Base-by-base conservation (phyloP, 2,113 vertebrate genomes). In the Clarias gariepinus region DNA sequence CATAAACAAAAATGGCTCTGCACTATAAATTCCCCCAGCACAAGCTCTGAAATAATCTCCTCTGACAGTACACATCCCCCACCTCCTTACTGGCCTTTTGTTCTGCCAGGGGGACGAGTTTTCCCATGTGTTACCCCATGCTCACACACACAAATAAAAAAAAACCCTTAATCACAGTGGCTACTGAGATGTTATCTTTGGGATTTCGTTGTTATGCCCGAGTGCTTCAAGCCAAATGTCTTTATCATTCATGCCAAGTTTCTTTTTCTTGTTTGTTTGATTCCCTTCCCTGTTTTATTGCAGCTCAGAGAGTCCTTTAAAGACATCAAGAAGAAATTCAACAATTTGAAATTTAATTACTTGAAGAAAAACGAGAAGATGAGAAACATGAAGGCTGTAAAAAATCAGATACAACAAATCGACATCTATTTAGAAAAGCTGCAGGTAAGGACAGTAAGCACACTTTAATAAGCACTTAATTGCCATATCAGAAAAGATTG, bases 281-380 rank as follows among this genome's bases (percentile, higher is more conserved):
- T 18, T 73, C 63, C 2, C 21, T n/a, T 58, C 66, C 19, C 41
- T 63, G 58, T 23, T 79, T 53, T 87, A 4, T 95, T 95, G 90
- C 91, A 97, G 97, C 91, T 97, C 84, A 96, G 92, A 92, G 96
- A 96, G 76, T 96, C 96, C 71, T 97, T 97, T 91, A 97, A 95
- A 92, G 96, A 97, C 89, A 92, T 96, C 55, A 97, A 95, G 93
- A 97, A 97, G 93, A 97, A 96, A 91, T 96, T 97, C 93, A 97
- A 97, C 92, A 97, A 97, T 88, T 89, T 96, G 90, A 97, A 96
- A 91, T 97, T 97, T 89, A 97, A 96, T 90, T 97, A 97, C 30
- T 92, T 86, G 19, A 97, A 97, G 92, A 97, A 95, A 94, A 95
- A 92, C 13, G 97, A 97, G 92, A 97, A 95, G 91, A 86, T 93